A percentile compares a stretch with the other conserved stretches of the same genome.
Conservation (phyloP, 1,140 invertebrate genomes). For the Zaprionus kolodkinae region DNA sequence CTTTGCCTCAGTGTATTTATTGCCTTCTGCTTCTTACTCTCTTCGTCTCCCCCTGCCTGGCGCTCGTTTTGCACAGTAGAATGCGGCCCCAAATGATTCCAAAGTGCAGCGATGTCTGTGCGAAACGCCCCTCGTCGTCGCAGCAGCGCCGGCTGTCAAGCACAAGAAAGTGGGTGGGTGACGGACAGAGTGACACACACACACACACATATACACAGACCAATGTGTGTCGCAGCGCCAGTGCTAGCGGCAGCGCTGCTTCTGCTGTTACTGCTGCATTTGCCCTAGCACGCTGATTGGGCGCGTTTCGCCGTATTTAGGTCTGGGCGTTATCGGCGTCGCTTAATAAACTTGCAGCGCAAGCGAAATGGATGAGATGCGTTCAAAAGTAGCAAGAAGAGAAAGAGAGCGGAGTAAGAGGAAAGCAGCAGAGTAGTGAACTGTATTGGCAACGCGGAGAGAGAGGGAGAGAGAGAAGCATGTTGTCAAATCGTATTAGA, state of each 20-base stretch:
- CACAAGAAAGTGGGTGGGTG: constrained; percentile 59
- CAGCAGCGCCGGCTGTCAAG: constrained; percentile 30
- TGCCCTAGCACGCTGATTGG: constrained; percentile 37
- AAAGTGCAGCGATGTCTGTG: constrained; percentile 58
- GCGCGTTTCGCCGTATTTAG: constrained; percentile 55
- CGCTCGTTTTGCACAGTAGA: constrained; percentile 30
- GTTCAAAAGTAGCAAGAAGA: constrained; percentile 23
- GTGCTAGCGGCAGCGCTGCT: too few species aligned
- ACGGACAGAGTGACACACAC: constrained; percentile 23
- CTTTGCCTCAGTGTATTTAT: constrained; percentile 22
- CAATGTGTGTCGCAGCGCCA: not conserved
- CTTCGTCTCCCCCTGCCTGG: not conserved
- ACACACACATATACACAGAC: constrained; percentile 8
- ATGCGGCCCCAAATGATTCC: constrained; percentile 56
- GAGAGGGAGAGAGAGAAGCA: too few species aligned
- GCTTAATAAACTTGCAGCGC: constrained; percentile 56
- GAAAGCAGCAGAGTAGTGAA: not conserved
- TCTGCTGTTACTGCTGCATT: not conserved
- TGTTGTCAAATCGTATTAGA: not conserved
- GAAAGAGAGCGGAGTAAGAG: constrained; percentile 2
- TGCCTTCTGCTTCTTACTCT: constrained; percentile 10
- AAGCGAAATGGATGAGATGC: constrained; percentile 52
- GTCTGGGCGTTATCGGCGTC: constrained; percentile 66
- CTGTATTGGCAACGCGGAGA: too few species aligned
- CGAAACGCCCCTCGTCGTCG: constrained; percentile 40